Evolutionary conservation across 2,797 vertebrate species (phyloP).

Genomic region (Thripadectes ignobilis): DNA sequence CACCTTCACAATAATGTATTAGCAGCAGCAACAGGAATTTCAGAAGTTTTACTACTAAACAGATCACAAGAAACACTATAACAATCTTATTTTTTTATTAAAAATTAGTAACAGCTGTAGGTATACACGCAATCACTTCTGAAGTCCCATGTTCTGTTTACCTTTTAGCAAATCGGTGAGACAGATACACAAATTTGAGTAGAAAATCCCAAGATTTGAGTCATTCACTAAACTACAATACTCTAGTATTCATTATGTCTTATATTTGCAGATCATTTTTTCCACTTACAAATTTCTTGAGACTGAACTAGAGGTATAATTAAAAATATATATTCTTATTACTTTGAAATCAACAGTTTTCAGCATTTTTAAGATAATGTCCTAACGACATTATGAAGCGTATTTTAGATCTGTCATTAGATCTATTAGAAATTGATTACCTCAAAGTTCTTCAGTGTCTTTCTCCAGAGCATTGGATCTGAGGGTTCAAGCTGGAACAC

Average conservation of each 20-base stretch:
- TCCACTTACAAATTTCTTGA: not conserved
- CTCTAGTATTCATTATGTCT: not conserved
- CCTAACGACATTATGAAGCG: not conserved
- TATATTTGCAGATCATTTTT: not conserved
- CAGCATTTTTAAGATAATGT: not conserved
- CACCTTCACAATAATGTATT: not conserved
- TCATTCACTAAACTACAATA: not conserved
- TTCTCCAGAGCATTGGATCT: constrained; percentile 89
- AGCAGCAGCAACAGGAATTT: not conserved
- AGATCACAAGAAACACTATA: not conserved
- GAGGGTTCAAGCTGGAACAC: constrained; percentile 89
- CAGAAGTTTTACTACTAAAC: not conserved
- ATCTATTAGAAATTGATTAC: constrained; percentile 62
- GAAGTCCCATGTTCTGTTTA: not conserved
- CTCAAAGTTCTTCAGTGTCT: constrained; percentile 91
- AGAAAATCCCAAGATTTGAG: not conserved
- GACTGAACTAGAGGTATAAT: not conserved
- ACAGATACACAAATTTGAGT: not conserved
- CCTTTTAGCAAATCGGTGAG: not conserved
- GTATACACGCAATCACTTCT: not conserved
- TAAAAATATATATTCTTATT: not conserved
- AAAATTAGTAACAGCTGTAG: not conserved
- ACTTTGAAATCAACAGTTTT: not conserved
- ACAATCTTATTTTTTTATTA: not conserved
- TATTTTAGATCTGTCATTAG: not conserved